Evolutionary conservation across 1,140 invertebrate species (phyloP).

Genomic region (Vanessa atalanta): DNA sequence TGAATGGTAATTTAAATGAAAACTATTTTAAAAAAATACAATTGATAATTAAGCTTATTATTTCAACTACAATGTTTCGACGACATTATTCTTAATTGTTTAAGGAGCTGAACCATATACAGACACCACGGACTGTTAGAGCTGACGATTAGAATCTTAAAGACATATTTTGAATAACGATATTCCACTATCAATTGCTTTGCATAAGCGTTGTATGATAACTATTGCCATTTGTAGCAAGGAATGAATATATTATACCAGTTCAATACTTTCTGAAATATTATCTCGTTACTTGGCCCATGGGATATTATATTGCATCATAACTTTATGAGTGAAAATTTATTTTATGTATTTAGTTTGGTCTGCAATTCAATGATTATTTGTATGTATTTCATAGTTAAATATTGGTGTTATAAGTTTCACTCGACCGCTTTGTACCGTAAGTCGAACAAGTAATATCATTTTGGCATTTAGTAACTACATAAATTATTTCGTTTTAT

Average conservation of each 20-base stretch:
- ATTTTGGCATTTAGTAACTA: slow-evolving; percentile 2
- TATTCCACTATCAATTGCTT: slow-evolving; percentile 23
- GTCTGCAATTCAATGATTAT: slow-evolving; percentile 18
- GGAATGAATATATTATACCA: slow-evolving; percentile 24
- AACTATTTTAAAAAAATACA: no score
- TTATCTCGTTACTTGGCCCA: slow-evolving; percentile 19
- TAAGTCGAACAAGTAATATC: not conserved
- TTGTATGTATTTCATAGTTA: slow-evolving; percentile 1
- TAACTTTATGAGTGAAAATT: slow-evolving; percentile 29
- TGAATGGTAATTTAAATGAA: no score
- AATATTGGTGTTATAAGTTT: slow-evolving; percentile 4
- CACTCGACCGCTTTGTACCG: not conserved
- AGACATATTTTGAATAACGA: slow-evolving; percentile 24
- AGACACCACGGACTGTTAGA: not conserved
- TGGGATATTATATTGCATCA: slow-evolving; percentile 25
- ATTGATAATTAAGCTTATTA: no score
- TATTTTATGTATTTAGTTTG: slow-evolving; percentile 25
- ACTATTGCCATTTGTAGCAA: slow-evolving; percentile 29
- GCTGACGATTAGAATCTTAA: not conserved
- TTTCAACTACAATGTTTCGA: no score
- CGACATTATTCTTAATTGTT: no score
- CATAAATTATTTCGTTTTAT: not conserved
- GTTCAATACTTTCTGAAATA: slow-evolving; percentile 33
- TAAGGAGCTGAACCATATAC: no score
- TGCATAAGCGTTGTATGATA: slow-evolving; percentile 21